Conservation (phyloP, 2,888 invertebrate genomes). For the Pseudococcus jackbeardsleyi region DNA sequence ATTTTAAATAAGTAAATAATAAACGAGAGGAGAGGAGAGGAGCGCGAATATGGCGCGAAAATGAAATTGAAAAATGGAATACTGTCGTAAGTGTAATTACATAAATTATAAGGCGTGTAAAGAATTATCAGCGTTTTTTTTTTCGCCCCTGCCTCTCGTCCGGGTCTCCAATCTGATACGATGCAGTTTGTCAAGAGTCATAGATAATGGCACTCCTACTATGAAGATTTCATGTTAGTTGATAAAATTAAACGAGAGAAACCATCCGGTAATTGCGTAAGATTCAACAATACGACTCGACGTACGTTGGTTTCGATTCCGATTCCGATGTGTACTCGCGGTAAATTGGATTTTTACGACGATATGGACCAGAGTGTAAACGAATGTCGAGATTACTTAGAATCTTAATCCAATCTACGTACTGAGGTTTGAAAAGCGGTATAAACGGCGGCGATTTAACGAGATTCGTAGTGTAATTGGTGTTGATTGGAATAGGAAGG, state of each 20-base stretch:
- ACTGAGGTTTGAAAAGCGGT: too few species aligned
- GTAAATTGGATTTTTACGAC: not conserved
- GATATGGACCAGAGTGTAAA: not conserved
- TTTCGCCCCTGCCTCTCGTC: not conserved
- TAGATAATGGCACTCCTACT: conserved; percentile 13
- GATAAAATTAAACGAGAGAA: conserved; percentile 17
- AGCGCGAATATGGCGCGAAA: conserved; percentile 33
- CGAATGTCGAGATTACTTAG: not conserved
- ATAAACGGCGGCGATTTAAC: too few species aligned
- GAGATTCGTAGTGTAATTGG: too few species aligned
- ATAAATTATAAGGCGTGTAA: conserved; percentile 37
- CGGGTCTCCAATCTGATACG: not conserved
- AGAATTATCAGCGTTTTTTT: conserved; percentile 28
- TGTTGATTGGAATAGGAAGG: too few species aligned
- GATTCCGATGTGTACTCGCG: not conserved
- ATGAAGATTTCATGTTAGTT: conserved; percentile 8
- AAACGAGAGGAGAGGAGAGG: not conserved
- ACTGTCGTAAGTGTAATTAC: conserved; percentile 39
- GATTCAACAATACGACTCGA: conserved; percentile 4
- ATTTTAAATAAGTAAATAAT: conserved; percentile 41
- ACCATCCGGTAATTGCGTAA: not conserved
- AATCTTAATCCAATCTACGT: not conserved
- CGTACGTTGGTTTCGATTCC: not conserved
- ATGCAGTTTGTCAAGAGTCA: not conserved
- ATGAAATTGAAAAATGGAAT: conserved; percentile 37